phyloP scores from a whole-genome alignment of 2,797 vertebrate species.

The Chelonia mydas region DNA sequence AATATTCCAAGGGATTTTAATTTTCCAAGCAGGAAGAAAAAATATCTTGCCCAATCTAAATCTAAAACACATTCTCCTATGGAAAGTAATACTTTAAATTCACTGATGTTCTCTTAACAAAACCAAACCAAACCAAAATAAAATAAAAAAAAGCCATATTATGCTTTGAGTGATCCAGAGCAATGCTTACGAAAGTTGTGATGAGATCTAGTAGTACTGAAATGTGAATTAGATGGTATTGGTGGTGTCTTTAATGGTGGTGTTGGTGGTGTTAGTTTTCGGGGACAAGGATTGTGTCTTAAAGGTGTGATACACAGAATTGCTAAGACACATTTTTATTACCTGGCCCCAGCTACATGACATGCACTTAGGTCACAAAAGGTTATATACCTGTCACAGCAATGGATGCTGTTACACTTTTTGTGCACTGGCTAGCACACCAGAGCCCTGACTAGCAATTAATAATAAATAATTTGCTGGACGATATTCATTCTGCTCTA shows the following conservation, averaged over 20 bases:
- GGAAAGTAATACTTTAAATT: not conserved
- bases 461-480: not conserved
- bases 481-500: not conserved
- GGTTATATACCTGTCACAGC: not conserved
- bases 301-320: not conserved
- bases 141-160: not conserved
- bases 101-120: not conserved
- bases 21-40: constrained; percentile 19
- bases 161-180: not conserved
- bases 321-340: not conserved
- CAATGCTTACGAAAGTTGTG: not conserved
- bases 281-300: not conserved
- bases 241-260: too few relatives aligned
- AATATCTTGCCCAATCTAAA: constrained; percentile 23
- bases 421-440: accelerated
- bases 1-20: constrained; percentile 67
- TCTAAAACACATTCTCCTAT: not conserved
- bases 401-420: not conserved
- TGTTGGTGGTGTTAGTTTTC: not conserved
- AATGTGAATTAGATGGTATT: not conserved
- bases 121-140: not conserved
- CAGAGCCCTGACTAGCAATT: not conserved
- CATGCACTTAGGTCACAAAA: not conserved
- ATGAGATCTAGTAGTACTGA: not conserved
- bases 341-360: not conserved